Conservation (phyloP, 2,113 vertebrate genomes). For the Tachysurus fulvidraco region DNA sequence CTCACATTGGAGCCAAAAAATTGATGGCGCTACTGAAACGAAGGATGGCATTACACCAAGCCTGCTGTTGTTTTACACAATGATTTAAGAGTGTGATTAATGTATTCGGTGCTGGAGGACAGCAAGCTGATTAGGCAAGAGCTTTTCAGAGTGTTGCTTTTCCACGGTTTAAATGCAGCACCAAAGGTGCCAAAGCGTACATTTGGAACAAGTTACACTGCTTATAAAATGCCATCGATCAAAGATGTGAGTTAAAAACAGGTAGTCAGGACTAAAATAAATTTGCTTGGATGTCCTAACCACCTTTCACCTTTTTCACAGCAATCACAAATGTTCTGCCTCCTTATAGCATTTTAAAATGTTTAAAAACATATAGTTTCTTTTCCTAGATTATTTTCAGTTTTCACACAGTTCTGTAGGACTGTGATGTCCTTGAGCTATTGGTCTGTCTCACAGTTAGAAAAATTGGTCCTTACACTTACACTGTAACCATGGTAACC, state of each 20-base stretch:
- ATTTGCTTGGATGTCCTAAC: not conserved
- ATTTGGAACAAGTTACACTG: constrained; percentile 25
- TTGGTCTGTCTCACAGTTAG: constrained; percentile 17
- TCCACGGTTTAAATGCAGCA: constrained; percentile 14
- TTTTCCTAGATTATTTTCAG: not conserved
- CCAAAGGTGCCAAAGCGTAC: constrained; percentile 2
- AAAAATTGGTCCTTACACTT: constrained; percentile 14
- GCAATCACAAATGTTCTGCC: not conserved
- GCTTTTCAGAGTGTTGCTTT: constrained; percentile 32
- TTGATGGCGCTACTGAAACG: not conserved
- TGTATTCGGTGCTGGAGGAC: constrained; percentile 38
- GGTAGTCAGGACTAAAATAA: not conserved
- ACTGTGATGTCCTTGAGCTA: not conserved
- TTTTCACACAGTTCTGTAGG: not conserved
- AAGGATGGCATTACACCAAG: constrained; percentile 34
- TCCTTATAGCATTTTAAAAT: not conserved
- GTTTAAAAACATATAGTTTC: not conserved
- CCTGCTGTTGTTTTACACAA: constrained; percentile 13
- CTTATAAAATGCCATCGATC: constrained; percentile 30
- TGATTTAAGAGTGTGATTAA: constrained; percentile 50
- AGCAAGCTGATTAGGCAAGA: constrained; percentile 38
- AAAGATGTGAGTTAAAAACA: not conserved
- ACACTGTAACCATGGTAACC: constrained; percentile 41
- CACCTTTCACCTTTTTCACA: not conserved
- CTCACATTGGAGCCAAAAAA: not conserved